These are phyloP conservation scores for Harlomillsia oculata DNA, from an alignment of 1,140 invertebrate genomes.

Conservation along the genomic window DNA sequence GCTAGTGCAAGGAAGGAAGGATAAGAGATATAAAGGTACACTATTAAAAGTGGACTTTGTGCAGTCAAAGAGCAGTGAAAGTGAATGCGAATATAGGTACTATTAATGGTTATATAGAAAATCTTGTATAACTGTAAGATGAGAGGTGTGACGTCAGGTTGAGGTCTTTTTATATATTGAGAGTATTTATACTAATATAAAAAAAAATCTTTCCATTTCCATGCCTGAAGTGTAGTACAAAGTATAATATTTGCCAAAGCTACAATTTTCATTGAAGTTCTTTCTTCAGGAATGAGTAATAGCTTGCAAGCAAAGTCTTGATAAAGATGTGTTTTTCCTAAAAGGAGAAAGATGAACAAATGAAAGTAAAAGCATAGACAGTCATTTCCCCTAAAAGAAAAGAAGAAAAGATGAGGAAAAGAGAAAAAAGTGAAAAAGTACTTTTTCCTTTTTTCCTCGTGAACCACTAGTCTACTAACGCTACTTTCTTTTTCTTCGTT, in stretches of 20 bases:
- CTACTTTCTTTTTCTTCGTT: slow-evolving; percentile 6
- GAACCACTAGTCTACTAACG: not conserved
- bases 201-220: not conserved
- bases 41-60: not conserved
- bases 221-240: not conserved
- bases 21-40: not conserved
- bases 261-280: not conserved
- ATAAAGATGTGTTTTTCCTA: slow-evolving; percentile 3
- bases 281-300: not conserved
- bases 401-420: not conserved
- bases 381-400: too few relatives aligned
- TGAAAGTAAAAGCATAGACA: too few relatives aligned
- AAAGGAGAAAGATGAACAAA: not conserved
- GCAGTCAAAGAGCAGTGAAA: too few relatives aligned
- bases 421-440: not conserved
- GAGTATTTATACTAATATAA: too few relatives aligned
- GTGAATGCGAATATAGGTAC: too few relatives aligned
- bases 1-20: not conserved
- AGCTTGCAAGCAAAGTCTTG: not conserved
- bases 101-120: too few relatives aligned
- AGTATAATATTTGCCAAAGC: not conserved
- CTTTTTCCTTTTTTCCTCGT: not conserved
- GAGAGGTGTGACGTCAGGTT: too few relatives aligned
- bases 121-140: too few relatives aligned
- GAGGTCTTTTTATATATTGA: too few relatives aligned